phyloP scores from a whole-genome alignment of 2,797 vertebrate genomes.

The Cyprinella venusta region DNA sequence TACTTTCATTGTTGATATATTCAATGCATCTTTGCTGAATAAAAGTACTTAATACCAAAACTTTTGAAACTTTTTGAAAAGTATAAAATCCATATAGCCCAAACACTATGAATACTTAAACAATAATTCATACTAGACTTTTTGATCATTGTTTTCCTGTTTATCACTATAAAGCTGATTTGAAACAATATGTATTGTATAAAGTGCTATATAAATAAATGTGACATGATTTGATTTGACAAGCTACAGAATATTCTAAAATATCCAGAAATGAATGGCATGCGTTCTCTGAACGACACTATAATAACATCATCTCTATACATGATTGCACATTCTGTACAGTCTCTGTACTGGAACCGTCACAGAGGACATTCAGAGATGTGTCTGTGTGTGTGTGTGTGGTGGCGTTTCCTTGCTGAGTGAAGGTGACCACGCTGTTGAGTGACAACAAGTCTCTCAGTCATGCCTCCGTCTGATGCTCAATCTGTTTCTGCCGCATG shows the following conservation, averaged over 20 bases:
- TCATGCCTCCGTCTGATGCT: conserved; percentile 41
- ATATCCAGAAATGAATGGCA: not conserved
- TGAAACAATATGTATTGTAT: not conserved
- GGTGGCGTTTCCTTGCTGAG: conserved; percentile 15
- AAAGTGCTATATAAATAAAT: not conserved
- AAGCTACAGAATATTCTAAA: not conserved
- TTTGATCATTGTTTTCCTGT: not conserved
- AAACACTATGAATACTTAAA: not conserved
- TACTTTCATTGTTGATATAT: not conserved
- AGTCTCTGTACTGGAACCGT: not conserved
- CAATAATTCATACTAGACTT: not conserved
- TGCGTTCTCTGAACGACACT: not conserved
- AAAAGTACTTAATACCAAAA: not conserved
- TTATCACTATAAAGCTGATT: not conserved
- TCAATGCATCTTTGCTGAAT: not conserved
- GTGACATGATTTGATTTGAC: not conserved
- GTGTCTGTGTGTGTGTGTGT: conserved; percentile 6
- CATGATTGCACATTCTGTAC: not conserved
- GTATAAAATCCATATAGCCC: not conserved
- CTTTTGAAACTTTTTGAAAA: not conserved
- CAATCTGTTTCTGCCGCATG: conserved; percentile 51
- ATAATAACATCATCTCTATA: conserved; percentile 6
- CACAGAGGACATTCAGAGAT: conserved; percentile 10
- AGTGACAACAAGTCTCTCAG: conserved; percentile 40
- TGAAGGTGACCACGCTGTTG: conserved; percentile 44